Conservation (phyloP, 2,113 vertebrate species). For the Anser cygnoides region DNA sequence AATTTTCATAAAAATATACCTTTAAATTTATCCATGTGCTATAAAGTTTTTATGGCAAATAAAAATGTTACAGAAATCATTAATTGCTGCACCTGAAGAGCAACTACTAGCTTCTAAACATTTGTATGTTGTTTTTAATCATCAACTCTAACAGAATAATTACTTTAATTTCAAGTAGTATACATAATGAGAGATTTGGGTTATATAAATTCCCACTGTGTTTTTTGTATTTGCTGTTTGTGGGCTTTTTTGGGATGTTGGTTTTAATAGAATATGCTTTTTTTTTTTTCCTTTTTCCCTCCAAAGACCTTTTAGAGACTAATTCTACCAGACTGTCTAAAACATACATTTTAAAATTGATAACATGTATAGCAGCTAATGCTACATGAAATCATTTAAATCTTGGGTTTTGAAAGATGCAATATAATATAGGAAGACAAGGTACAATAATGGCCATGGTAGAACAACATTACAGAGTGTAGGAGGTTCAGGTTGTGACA, state of each 20-base stretch:
- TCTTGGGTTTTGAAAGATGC: neutral
- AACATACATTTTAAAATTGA: neutral
- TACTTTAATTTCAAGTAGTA: neutral
- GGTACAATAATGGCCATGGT: neutral
- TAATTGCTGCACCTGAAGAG: neutral
- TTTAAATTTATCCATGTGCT: neutral
- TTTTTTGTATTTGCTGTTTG: neutral
- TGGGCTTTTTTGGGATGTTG: neutral
- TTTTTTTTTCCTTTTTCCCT: neutral
- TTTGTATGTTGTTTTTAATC: neutral
- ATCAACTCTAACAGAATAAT: neutral
- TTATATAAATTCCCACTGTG: neutral
- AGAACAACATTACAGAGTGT: neutral
- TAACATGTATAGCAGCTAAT: neutral
- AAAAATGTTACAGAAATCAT: neutral
- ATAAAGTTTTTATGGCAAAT: neutral
- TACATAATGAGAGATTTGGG: neutral
- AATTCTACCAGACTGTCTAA: neutral
- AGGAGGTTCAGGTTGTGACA: neutral
- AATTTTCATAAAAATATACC: neutral
- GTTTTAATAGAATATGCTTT: neutral
- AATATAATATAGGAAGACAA: neutral
- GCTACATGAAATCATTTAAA: neutral
- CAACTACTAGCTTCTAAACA: neutral
- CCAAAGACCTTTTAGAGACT: neutral